Evolutionary conservation across 2,113 vertebrate species (phyloP).

Genomic region (Orycteropus afer): DNA sequence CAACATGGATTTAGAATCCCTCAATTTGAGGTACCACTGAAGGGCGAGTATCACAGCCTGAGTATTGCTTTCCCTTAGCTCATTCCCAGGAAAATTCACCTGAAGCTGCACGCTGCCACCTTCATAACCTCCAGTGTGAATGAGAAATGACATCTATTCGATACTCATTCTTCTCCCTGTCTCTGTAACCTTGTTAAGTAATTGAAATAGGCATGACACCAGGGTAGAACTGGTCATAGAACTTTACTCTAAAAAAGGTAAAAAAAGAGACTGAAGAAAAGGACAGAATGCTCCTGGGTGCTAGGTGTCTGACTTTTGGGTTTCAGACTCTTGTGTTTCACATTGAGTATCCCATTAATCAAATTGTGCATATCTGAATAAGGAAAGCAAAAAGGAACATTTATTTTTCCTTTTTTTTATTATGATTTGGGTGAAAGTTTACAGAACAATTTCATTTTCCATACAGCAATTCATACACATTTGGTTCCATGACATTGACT

Average conservation of each 20-base stretch:
- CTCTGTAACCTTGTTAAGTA: conserved; percentile 37
- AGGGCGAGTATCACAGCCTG: not conserved
- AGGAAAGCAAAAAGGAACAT: not conserved
- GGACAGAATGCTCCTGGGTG: not conserved
- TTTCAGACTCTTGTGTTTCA: not conserved
- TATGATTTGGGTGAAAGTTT: no score
- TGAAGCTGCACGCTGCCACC: not conserved
- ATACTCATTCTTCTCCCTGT: conserved; percentile 45
- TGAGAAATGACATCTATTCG: conserved; percentile 42
- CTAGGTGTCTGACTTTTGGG: not conserved
- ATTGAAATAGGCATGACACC: not conserved
- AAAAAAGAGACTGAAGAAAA: conserved; percentile 13
- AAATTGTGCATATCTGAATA: not conserved
- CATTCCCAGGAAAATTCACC: not conserved
- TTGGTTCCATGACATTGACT: no score
- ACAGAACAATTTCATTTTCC: no score
- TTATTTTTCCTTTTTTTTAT: no score
- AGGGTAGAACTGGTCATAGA: not conserved
- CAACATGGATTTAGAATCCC: not conserved
- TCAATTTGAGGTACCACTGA: not conserved
- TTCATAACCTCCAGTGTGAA: not conserved
- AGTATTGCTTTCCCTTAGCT: not conserved
- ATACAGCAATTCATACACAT: no score
- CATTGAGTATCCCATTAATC: not conserved
- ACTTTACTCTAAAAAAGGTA: not conserved